Conservation (phyloP, 2,797 vertebrate genomes). For the Lacerta agilis region DNA sequence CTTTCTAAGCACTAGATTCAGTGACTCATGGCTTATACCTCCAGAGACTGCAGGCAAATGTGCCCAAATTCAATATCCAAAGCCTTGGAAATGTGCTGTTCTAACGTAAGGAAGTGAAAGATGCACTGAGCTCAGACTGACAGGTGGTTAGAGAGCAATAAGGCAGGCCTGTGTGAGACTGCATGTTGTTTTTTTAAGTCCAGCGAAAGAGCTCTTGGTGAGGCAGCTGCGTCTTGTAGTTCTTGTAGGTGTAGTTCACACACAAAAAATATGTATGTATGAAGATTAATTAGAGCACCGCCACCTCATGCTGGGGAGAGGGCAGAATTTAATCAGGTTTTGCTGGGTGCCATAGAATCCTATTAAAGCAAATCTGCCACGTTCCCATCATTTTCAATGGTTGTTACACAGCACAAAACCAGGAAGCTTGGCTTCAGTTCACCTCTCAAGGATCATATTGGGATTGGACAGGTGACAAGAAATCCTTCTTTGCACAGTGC, state of each 20-base stretch:
- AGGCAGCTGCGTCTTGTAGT: conserved; percentile 30
- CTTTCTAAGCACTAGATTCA: conserved; percentile 1
- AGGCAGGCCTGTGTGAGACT: not conserved
- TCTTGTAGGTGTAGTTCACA: conserved; percentile 8
- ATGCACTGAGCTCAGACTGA: conserved; percentile 55
- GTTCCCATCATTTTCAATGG: not conserved
- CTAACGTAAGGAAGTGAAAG: conserved; percentile 52
- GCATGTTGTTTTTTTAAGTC: not conserved
- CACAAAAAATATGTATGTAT: not conserved
- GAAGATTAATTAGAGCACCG: conserved; percentile 2
- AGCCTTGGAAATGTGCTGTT: conserved; percentile 64
- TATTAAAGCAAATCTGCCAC: not conserved
- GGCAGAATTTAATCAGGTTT: not conserved
- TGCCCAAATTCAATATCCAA: conserved; percentile 54
- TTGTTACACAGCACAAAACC: not conserved
- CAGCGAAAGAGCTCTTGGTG: conserved; percentile 24
- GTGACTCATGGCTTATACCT: conserved; percentile 23
- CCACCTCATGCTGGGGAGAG: not conserved
- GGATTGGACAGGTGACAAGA: too few relatives aligned
- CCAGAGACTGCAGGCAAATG: conserved; percentile 4
- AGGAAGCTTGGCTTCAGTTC: not conserved
- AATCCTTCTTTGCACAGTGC: too few relatives aligned
- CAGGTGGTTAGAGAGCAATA: conserved; percentile 26
- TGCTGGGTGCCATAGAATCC: not conserved
- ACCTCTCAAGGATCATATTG: too few relatives aligned